phyloP scores from a whole-genome alignment of 1,140 invertebrate species.

The Drosophila rufa region DNA sequence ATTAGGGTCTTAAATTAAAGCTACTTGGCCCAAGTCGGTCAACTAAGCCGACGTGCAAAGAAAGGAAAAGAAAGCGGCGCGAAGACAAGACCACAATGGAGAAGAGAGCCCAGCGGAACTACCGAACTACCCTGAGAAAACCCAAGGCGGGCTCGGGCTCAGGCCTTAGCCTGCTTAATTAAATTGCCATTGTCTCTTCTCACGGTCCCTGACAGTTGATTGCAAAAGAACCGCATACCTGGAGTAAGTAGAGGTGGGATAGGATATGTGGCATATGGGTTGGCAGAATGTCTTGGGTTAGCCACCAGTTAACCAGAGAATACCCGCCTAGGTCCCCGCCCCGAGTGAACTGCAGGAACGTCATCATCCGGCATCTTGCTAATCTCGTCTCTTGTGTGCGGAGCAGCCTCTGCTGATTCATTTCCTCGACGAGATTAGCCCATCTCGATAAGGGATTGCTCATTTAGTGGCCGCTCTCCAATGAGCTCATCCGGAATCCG shows the following conservation, averaged over 20 bases:
- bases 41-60: conserved; percentile 55
- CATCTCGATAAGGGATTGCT: conserved; percentile 74
- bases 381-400: conserved; percentile 32
- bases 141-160: conserved; percentile 6
- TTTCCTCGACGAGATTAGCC: conserved; percentile 66
- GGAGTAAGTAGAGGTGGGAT: conserved; percentile 37
- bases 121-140: conserved; percentile 36
- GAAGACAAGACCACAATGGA: conserved; percentile 52
- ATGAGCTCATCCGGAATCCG: conserved; percentile 65
- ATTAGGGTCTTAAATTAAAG: conserved; percentile 82
- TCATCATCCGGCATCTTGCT: conserved; percentile 55
- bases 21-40: conserved; percentile 75
- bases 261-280: conserved; percentile 35
- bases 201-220: conserved; percentile 66
- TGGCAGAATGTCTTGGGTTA: conserved; percentile 47
- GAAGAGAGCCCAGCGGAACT: conserved; percentile 22
- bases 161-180: conserved; percentile 60
- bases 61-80: conserved; percentile 51
- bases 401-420: conserved; percentile 65
- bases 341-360: conserved; percentile 39
- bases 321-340: conserved; percentile 37
- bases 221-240: conserved; percentile 45
- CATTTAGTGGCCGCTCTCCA: conserved; percentile 55
- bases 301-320: conserved; percentile 43
- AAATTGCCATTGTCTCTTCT: conserved; percentile 69